Evolutionary conservation across 2,113 vertebrate species (phyloP), one percentile per base, ranked within the genome.

Genomic region (Phainopepla nitens): DNA sequence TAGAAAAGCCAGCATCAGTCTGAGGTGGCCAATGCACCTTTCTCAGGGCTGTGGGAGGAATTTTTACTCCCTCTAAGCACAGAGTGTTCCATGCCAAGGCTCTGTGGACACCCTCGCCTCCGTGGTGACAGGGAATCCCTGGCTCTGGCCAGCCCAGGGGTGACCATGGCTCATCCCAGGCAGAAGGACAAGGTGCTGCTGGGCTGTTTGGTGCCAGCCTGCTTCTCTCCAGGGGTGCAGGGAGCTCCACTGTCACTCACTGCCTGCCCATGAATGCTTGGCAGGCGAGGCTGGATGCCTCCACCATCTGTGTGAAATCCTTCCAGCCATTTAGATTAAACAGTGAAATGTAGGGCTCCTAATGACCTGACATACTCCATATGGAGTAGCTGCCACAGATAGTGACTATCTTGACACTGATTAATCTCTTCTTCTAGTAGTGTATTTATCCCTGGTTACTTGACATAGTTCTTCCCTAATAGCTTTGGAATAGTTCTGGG

Each of bases 391-490:
- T 95, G 94, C 93, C 89, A 94, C 89, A 94, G 91, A 93, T 93
- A 93, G 91, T 95, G 82, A 93, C 94, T 95, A 8, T 62, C 93
- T 29, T 91, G 96, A 94, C 94, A 92, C 91, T 97, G 96, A 96
- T 96, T 97, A 96, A 97, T 97, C 94, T 36, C 86, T 96, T 47
- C 89, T 90, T 92, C 86, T 75, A 44, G 56, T 73, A 17, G 68
- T 71, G 41, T 89, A 44, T 90, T 92, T 95, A 76, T 97, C 95
- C 94, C 95, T 75, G 44, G 89, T 93, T 96, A 75, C 89, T 80
- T 94, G 96, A 91, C 96, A 97, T 76, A 96, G 64, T 95, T 96
- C 91, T 96, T 95, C 94, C 91, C 95, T 95, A 94, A 97, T 96
- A 96, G 94, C 77, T 97, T 89, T 94, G 82, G 80, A 92, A 44